phyloP scores from a whole-genome alignment of 2,797 vertebrate genomes.

The Anomalospiza imberbis region DNA sequence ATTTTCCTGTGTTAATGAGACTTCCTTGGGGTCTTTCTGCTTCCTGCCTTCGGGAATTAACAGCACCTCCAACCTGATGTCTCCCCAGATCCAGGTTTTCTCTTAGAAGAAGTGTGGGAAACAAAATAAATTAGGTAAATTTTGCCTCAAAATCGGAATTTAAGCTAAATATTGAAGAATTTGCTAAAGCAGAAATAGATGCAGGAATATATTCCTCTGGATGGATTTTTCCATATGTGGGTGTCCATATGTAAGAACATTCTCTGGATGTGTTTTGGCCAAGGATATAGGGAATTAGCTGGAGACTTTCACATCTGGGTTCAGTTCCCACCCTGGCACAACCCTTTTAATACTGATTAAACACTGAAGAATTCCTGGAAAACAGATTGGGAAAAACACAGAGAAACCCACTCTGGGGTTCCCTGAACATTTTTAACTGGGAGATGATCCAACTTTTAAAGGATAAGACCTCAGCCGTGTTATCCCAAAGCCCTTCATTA shows the following conservation, averaged over 20 bases:
- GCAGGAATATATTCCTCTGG: not conserved
- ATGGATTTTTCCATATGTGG: accelerated
- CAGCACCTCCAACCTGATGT: not conserved
- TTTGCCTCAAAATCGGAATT: not conserved
- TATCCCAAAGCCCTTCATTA: not conserved
- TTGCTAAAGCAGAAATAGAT: not conserved
- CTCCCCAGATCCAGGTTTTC: not conserved
- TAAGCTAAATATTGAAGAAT: not conserved
- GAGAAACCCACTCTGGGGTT: not conserved
- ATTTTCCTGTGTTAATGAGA: not conserved
- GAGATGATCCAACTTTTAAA: not conserved
- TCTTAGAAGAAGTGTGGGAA: not conserved
- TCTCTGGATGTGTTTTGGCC: not conserved
- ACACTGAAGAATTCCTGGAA: not conserved
- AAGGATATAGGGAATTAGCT: not conserved
- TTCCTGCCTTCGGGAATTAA: not conserved
- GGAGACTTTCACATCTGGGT: not conserved
- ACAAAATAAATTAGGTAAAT: not conserved
- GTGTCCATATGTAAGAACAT: accelerated
- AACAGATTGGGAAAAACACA: not conserved
- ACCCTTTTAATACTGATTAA: not conserved
- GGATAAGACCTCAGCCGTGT: not conserved
- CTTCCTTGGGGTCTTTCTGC: not conserved
- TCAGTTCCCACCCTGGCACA: not conserved
- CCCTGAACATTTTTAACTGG: not conserved